These are phyloP conservation scores for Drosophila grimshawi DNA, from an alignment of 1,140 invertebrate genomes.

Conservation along the genomic window DNA sequence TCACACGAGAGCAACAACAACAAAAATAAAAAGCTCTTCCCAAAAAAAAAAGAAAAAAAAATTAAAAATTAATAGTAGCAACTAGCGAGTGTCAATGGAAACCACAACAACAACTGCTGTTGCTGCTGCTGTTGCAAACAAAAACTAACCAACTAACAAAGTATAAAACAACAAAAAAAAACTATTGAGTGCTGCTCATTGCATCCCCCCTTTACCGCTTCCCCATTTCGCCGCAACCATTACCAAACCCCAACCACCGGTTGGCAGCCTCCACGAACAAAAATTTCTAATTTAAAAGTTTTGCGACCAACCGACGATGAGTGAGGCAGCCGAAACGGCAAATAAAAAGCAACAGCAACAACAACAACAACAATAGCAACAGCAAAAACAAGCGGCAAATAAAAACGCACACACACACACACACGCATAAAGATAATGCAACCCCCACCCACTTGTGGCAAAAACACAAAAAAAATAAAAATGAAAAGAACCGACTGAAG, in stretches of 20 bases:
- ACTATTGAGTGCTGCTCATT: slow-evolving; percentile 75
- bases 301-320: slow-evolving; percentile 73
- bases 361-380: background rate
- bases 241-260: background rate
- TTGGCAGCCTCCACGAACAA: slow-evolving; percentile 58
- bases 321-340: slow-evolving; percentile 74
- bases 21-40: slow-evolving; percentile 1
- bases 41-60: slow-evolving; percentile 43
- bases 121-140: slow-evolving; percentile 46
- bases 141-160: slow-evolving; percentile 81
- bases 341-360: slow-evolving; percentile 48
- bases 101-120: slow-evolving; percentile 62
- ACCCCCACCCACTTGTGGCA: slow-evolving; percentile 64
- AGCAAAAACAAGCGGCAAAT: slow-evolving; percentile 66
- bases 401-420: slow-evolving; percentile 54
- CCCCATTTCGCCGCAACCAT: background rate
- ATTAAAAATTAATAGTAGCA: slow-evolving; percentile 82
- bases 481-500: slow-evolving; percentile 34
- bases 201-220: background rate
- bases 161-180: slow-evolving; percentile 63
- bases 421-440: slow-evolving; percentile 69
- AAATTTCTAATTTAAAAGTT: slow-evolving; percentile 84
- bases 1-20: slow-evolving; percentile 33
- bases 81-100: slow-evolving; percentile 79
- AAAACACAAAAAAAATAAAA: slow-evolving; percentile 20